Conservation (phyloP, 2,888 invertebrate species). For the Salticus scenicus region DNA sequence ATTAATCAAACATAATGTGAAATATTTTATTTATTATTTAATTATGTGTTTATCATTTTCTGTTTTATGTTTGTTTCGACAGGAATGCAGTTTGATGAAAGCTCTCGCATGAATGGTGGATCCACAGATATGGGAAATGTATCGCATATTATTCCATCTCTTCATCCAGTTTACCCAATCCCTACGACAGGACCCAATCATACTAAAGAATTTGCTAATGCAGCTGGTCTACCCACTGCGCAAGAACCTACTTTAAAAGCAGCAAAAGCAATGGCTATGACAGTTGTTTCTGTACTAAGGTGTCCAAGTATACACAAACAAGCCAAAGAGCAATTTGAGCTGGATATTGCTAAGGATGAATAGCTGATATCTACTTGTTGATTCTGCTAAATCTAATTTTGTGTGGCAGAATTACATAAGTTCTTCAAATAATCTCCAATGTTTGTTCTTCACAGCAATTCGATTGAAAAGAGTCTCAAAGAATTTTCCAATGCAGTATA, state of each 20-base stretch:
- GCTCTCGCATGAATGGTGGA: slow-evolving; percentile 69
- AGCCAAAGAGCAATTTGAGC: slow-evolving; percentile 70
- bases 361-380: too few species aligned
- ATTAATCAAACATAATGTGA: too few species aligned
- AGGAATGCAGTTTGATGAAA: background rate
- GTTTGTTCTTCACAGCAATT: too few species aligned
- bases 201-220: slow-evolving; percentile 73
- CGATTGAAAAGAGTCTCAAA: too few species aligned
- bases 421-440: too few species aligned
- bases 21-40: too few species aligned
- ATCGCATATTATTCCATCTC: slow-evolving; percentile 74
- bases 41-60: too few species aligned
- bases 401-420: too few species aligned
- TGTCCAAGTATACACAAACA: slow-evolving; percentile 63
- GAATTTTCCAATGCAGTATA: too few species aligned
- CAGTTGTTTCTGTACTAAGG: slow-evolving; percentile 71
- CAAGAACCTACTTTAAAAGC: slow-evolving; percentile 71
- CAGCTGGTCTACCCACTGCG: slow-evolving; percentile 70
- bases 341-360: slow-evolving; percentile 29
- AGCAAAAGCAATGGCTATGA: slow-evolving; percentile 73
- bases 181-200: slow-evolving; percentile 73
- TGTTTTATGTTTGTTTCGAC: too few species aligned
- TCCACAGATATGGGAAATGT: slow-evolving; percentile 74
- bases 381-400: too few species aligned
- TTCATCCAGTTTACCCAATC: slow-evolving; percentile 72